Base-by-base conservation (phyloP, 1,140 invertebrate species). In the Bombus waltoni region DNA sequence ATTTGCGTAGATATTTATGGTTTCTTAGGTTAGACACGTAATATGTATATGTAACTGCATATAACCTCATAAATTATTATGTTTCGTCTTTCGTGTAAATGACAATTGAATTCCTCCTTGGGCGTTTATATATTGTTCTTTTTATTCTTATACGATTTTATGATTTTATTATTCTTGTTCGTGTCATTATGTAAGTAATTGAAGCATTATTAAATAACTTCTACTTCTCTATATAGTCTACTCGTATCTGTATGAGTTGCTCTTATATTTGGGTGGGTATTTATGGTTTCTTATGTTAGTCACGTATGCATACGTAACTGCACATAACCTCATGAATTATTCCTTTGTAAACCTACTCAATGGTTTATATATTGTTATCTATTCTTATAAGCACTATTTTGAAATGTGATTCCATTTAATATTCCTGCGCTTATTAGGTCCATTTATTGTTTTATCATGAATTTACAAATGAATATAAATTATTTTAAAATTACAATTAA, bases 21-120 rank as follows among this genome's bases (percentile, higher is more conserved):
- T 77, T 44, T 65, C 35, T 8, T 76, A 22, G 9, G 42, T 59
- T 59, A 76, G n/a, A 57, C 40, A 25, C 13, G 4, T 47, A 32
- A 38, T 66, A 25, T 79, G 13, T 38, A 53, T 3, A 6, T 32
- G 40, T 44, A 44, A 28, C 15, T 77, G 28, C n/a, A 22, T 38
- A 65, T 65, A 65, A 35, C 32, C 28, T 53, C 28, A 25, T 28
- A 6, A 80, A 80, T 70, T 80, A 80, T 75, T 75, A 57, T 25
- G 44, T 32, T 32, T 32, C 32, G 32, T 32, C 32, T 35, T 57
- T 25, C 35, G 11, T 4, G 6, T 38, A 38, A 53, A 22, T 53
- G 10, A 40, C 40, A 44, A 44, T 79, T 25, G 42, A 68, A 70
- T 70, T 38, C 32, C 32, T 32, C 32, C 32, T 32, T 32, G 32